Evolutionary conservation across 2,797 vertebrate genomes (phyloP).

Genomic region (Poeciliopsis presidionis): DNA sequence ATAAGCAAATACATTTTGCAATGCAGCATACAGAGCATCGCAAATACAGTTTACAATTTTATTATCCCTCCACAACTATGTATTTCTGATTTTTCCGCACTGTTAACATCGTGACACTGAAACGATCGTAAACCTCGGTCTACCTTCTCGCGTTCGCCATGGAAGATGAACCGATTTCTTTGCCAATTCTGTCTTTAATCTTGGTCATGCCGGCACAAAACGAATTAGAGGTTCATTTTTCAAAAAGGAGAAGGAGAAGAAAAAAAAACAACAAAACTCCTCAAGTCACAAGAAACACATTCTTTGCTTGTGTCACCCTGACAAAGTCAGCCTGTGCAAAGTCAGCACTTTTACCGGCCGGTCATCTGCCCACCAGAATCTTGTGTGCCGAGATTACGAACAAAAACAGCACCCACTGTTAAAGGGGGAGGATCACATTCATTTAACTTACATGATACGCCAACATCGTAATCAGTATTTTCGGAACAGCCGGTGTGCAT

Average conservation of each 20-base stretch:
- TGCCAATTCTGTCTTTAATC: background rate
- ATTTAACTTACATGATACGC: constrained; percentile 39
- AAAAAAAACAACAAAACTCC: background rate
- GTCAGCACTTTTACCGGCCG: constrained; percentile 49
- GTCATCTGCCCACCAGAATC: constrained; percentile 23
- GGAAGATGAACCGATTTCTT: background rate
- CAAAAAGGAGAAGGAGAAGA: no score
- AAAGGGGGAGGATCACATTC: constrained; percentile 27
- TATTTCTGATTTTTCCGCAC: background rate
- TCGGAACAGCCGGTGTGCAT: constrained; percentile 56
- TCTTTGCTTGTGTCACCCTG: constrained; percentile 49
- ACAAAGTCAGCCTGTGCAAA: constrained; percentile 36
- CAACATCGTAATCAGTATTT: constrained; percentile 65
- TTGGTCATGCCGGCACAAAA: background rate
- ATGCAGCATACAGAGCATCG: background rate
- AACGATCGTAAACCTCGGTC: background rate
- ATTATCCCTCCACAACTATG: background rate
- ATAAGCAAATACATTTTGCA: background rate
- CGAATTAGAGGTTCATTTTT: constrained; percentile 14
- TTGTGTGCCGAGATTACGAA: constrained; percentile 19
- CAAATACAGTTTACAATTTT: background rate
- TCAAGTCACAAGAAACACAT: constrained; percentile 24
- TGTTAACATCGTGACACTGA: background rate
- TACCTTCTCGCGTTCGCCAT: background rate
- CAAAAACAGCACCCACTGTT: background rate